Evolutionary conservation across 2,797 vertebrate species (phyloP), one percentile per base, ranked within the genome.

Genomic region (Sebastes itinus): DNA sequence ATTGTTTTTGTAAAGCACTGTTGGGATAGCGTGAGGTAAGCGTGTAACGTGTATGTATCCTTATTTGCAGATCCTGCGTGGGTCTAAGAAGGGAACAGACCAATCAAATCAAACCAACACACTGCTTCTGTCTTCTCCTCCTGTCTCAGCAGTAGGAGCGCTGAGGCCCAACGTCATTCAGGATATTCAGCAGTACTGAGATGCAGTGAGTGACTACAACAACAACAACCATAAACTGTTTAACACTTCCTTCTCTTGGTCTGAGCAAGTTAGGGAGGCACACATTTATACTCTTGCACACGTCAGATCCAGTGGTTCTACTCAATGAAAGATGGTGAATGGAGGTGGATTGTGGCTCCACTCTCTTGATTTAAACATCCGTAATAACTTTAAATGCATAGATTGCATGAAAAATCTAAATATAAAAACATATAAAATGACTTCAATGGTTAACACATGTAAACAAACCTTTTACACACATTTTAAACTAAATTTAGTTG

Each of bases 271-370:
- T 38, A 61, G 60, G 54, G 60, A 85, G 63, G 38, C 58, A 52
- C 72, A 73, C 65, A 81, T 72, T 62, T 81, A 72, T 67, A 81
- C 64, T 64, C 55, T 82, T 27, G 46, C 3, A 10, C 72, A 72
- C 1, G 11, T 90, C 63, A 84, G 87, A 90, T 93, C 90, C 91
- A 93, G 92, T 92, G 92, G 78, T 88, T 93, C 63, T 73, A 86
- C 90, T 88, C 23, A 66, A 72, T 49, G 8, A 82, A 82, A 74
- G 20, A 83, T 85, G 46, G 38, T 62, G 35, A 73, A 59, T 33
- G 65, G 28, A 8, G 52, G 59, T 6, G 18, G 22, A 46, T 67
- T 16, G 8, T 18, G 55, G 12, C 20, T 56, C 27, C 33, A 11
- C 20, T 25, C 58, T 42, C 11, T 73, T 35, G 46, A 79, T 67